These are phyloP conservation scores for Orthochromis indermauri DNA, from an alignment of 2,113 vertebrate species.

Conservation along the genomic window DNA sequence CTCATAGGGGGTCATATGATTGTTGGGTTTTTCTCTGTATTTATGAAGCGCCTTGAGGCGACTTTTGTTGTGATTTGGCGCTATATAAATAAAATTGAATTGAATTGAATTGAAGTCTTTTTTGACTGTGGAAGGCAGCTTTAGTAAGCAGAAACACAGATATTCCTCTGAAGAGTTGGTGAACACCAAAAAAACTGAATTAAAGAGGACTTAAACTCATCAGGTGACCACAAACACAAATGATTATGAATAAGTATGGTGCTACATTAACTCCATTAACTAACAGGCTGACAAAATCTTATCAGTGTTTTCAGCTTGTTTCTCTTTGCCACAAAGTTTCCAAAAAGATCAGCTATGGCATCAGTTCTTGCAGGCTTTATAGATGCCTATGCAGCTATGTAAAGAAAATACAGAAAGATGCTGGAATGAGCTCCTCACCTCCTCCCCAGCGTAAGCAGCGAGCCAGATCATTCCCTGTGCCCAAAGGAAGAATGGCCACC, in stretches of 20 bases:
- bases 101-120: too few relatives aligned
- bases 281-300: background rate
- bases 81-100: too few relatives aligned
- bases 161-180: background rate
- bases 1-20: too few relatives aligned
- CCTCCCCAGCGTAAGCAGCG: constrained; percentile 96
- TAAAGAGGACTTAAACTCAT: background rate
- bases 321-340: background rate
- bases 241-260: background rate
- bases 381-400: background rate
- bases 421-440: constrained; percentile 72
- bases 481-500: constrained; percentile 91
- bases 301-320: background rate
- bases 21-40: too few relatives aligned
- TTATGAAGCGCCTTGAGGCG: too few relatives aligned
- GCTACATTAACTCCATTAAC: background rate
- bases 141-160: background rate
- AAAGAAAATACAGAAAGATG: background rate
- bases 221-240: background rate
- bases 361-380: background rate
- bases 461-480: constrained; percentile 92
- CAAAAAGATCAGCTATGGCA: background rate
- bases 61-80: too few relatives aligned
- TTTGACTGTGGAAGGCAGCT: background rate
- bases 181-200: background rate